Evolutionary conservation across 2,888 invertebrate species (phyloP).

Genomic region (Arrhopalites spinosus): DNA sequence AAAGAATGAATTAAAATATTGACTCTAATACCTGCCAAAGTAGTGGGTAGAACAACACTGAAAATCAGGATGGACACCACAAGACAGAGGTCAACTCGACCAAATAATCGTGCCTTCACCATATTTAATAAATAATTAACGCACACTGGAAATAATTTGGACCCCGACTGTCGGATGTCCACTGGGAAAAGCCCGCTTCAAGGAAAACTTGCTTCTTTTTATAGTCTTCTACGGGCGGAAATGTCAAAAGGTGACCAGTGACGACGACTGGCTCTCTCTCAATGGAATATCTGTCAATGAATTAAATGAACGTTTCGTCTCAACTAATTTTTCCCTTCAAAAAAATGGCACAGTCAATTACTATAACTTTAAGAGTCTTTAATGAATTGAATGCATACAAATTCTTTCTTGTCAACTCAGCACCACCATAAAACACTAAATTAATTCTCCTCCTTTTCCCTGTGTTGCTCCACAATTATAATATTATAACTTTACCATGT

Average conservation of each 20-base stretch:
- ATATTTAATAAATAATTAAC: too few relatives aligned
- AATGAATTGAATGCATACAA: not conserved
- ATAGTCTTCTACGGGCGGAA: not conserved
- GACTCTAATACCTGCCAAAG: conserved; percentile 23
- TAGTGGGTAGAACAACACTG: not conserved
- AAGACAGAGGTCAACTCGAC: conserved; percentile 8
- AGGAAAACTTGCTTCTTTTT: not conserved
- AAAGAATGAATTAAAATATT: not conserved
- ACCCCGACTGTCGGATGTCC: not conserved
- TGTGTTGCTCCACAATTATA: not conserved
- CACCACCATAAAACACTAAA: not conserved
- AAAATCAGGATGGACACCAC: conserved; percentile 1
- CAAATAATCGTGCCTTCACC: conserved; percentile 13
- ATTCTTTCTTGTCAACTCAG: conserved; percentile 4
- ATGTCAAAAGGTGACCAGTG: not conserved
- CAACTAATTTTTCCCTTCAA: not conserved
- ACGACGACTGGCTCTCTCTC: too few relatives aligned
- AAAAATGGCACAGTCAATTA: not conserved
- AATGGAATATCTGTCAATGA: not conserved
- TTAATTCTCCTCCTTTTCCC: not conserved
- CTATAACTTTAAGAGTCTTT: not conserved
- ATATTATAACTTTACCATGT: not conserved
- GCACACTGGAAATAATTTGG: not conserved
- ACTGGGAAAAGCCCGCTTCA: not conserved
- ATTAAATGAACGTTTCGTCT: not conserved